Conservation (phyloP, 2,113 vertebrate genomes). For the Nesogale talazaci region DNA sequence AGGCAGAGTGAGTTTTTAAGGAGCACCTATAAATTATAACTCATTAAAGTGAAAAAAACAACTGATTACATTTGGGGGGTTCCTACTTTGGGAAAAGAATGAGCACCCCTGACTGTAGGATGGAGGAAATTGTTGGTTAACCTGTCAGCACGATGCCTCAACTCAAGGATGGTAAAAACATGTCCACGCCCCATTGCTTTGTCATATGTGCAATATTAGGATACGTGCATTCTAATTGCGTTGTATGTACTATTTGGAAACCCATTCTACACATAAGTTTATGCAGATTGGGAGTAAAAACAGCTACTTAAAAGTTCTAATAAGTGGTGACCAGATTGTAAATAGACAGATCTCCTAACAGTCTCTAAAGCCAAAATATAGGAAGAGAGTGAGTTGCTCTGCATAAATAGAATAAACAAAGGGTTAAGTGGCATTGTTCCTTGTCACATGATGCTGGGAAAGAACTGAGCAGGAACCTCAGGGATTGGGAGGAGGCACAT, state of each 20-base stretch:
- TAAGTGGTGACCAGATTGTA: background rate
- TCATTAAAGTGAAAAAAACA: background rate
- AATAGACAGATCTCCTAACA: background rate
- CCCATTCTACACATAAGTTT: background rate
- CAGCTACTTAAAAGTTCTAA: background rate
- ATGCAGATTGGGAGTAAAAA: background rate
- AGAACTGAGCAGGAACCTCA: conserved; percentile 83
- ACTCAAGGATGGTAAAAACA: background rate
- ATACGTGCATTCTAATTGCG: background rate
- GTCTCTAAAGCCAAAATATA: background rate
- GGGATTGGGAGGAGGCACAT: conserved; percentile 89
- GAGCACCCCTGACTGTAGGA: background rate
- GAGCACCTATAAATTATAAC: background rate
- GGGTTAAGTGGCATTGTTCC: conserved; percentile 93
- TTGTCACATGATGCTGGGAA: conserved; percentile 97
- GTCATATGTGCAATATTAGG: background rate
- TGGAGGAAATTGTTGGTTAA: background rate
- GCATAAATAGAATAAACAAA: conserved; percentile 73
- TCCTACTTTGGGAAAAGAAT: background rate
- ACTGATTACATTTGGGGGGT: background rate
- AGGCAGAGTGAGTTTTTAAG: background rate
- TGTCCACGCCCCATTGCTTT: background rate
- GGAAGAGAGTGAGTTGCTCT: background rate
- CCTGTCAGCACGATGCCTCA: background rate
- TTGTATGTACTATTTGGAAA: background rate